phyloP scores from a whole-genome alignment of 2,113 vertebrate species.

The Dicaeum eximium region DNA sequence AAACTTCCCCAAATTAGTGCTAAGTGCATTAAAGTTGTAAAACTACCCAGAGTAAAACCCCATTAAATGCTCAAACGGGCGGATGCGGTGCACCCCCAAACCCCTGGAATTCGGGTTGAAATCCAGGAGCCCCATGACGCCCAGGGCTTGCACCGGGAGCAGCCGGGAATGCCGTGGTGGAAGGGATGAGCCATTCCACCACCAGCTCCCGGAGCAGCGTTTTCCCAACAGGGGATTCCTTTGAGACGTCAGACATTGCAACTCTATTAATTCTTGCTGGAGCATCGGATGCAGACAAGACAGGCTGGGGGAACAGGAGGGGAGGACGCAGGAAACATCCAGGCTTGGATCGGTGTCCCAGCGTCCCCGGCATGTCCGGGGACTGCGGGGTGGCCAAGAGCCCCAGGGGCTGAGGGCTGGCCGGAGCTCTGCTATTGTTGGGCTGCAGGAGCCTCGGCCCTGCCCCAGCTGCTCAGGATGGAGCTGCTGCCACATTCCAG shows the following conservation, averaged over 20 bases:
- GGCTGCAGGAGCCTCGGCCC: neutral
- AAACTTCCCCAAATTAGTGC: slow-evolving; percentile 67
- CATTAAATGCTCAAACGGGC: slow-evolving; percentile 42
- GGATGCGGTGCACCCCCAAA: slow-evolving; percentile 1
- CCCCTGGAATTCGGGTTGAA: neutral
- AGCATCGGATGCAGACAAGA: slow-evolving; percentile 60
- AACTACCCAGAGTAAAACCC: slow-evolving; percentile 41
- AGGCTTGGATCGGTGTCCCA: neutral
- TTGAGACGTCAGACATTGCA: slow-evolving; percentile 19
- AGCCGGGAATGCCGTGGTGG: neutral
- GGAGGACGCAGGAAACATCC: neutral
- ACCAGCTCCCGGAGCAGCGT: neutral
- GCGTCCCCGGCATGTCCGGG: neutral
- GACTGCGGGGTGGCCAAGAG: neutral
- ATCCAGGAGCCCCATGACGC: neutral
- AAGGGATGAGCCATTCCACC: neutral
- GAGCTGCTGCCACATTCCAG: neutral
- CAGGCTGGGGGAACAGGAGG: neutral
- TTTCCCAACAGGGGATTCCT: slow-evolving; percentile 30
- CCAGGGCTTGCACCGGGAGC: neutral
- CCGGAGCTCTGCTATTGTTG: neutral
- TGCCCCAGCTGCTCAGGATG: neutral
- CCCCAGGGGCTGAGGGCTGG: neutral
- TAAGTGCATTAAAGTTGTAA: slow-evolving; percentile 69
- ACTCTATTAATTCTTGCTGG: slow-evolving; percentile 44